Evolutionary conservation across 2,113 vertebrate species (phyloP), one percentile per base, ranked within the genome.

Genomic region (Polyodon spathula): DNA sequence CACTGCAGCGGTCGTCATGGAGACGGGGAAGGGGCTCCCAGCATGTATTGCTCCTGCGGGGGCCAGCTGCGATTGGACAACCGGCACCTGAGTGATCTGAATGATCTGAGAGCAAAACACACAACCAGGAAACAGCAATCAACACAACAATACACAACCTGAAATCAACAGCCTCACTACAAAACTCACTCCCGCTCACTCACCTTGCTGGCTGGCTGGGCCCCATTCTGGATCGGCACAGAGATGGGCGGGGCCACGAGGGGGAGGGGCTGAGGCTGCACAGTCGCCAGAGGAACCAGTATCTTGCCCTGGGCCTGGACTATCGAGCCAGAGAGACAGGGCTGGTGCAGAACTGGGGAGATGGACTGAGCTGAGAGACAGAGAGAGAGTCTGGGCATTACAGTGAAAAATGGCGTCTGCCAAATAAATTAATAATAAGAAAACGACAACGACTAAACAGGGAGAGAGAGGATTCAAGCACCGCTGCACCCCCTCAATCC

Each of bases 21-120:
- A 82, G 54, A 90, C 84, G 0, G 90, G 85, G 61, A 91, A 90
- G 1, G 86, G 72, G 60, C 76, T 86, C 64, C 86, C 76, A 73
- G 84, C 73, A 66, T 88, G 89, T 66, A 71, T 69, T 48, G 80
- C 75, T 61, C 78, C 78, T 46, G 83, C 68, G 58, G 78, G 73
- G 67, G 78, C 58, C 58, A 86, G 66, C 58, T 80, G 84, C 8
- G 90, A 83, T 62, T 93, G 89, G 63, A 91, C 87, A 65, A 93
- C 76, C 0, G 93, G 88, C 84, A 94, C 88, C 0, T 90, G 88
- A 17, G 90, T 88, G 50, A 95, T 86, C 77, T 95, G 93, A 71
- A 94, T 91, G 59, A 95, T 91, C 93, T 95, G 71, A 4, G 2
- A 6, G 12, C 37, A 46, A 54, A 37, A 27, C 15, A 40, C 51